phyloP scores from a whole-genome alignment of 2,797 vertebrate genomes.

The Borostomias antarcticus region DNA sequence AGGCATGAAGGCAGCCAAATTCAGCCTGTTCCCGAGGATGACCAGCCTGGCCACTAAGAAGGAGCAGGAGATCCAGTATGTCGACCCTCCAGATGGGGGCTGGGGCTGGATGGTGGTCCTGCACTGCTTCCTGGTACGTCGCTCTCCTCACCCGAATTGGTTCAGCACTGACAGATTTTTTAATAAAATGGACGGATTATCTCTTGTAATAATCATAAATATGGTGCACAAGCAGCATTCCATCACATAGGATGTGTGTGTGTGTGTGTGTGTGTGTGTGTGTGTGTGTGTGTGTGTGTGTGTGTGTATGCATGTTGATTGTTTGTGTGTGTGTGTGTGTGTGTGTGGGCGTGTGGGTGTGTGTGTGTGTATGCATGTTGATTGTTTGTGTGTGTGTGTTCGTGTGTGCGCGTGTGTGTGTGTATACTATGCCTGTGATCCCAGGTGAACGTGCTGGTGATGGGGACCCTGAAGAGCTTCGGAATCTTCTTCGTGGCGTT shows the following conservation, averaged over 20 bases:
- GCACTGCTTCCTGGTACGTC: conserved; percentile 91
- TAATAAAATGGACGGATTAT: background rate
- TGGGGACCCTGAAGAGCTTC: conserved; percentile 89
- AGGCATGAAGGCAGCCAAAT: conserved; percentile 50
- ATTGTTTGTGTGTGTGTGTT: too few species aligned
- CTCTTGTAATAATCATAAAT: background rate
- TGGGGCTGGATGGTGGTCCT: conserved; percentile 91
- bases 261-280: conserved; percentile 1
- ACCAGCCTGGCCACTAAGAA: conserved; percentile 57
- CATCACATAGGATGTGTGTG: background rate
- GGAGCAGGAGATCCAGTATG: conserved; percentile 58
- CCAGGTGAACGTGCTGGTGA: conserved; percentile 91
- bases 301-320: background rate
- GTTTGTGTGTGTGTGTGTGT: conserved; percentile 3
- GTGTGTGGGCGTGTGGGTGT: background rate
- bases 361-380: background rate
- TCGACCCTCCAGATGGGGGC: conserved; percentile 75
- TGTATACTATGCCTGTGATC: background rate
- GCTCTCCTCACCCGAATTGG: background rate
- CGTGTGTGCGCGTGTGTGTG: conserved; percentile 6
- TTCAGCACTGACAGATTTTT: background rate
- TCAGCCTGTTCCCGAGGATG: conserved; percentile 69
- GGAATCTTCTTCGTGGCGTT: conserved; percentile 94
- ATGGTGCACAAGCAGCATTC: background rate
- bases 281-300: background rate